Base-by-base conservation (phyloP, 2,888 invertebrate genomes). In the Nymphalis c-album region DNA sequence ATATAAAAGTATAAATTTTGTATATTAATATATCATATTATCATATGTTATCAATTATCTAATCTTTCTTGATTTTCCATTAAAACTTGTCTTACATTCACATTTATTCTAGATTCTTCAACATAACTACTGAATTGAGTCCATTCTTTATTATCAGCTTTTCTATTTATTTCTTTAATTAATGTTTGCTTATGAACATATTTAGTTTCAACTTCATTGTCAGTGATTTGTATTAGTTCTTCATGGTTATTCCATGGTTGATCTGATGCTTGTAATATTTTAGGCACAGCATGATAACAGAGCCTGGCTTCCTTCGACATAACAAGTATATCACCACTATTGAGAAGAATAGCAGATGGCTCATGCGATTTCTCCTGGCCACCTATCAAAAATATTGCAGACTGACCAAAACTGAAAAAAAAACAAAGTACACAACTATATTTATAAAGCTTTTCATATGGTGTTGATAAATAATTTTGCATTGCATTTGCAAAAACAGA, bases 211-310 rank as follows among this genome's bases (percentile, higher is more conserved):
- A 68, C 55, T 16, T 61, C 59, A 51, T 69, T 69, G 51, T 71
- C 57, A 64, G 48, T 60, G 22, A 73, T 70, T 10, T 63, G 45
- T 17, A 67, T 64, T 20, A 69, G 58, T 22, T 71, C 61, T 40
- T 78, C 72, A 7, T 70, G 75, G 63, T 79, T 66, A 67, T 87
- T 85, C 95, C 95, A 95, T 10, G 93, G 88, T 61, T 84, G 77
- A 1, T 77, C 75, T 6, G 79, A 70, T 0, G 94, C 83, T 63
- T 93, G 86, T 74, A 97, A 80, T 78, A 99, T 96, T 86, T 95
- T 95, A 1, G 99, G 99, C 0, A 99, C 96, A 4, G 97, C 99
- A 87, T 99, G 99, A 86, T 98, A 99, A 75, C 96, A 96, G 2
- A 97, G 91, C 64, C 99, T 93, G 1, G 97, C 95, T 75, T 94